phyloP scores from a whole-genome alignment of 2,113 vertebrate species.

The Lophotis ruficrista region DNA sequence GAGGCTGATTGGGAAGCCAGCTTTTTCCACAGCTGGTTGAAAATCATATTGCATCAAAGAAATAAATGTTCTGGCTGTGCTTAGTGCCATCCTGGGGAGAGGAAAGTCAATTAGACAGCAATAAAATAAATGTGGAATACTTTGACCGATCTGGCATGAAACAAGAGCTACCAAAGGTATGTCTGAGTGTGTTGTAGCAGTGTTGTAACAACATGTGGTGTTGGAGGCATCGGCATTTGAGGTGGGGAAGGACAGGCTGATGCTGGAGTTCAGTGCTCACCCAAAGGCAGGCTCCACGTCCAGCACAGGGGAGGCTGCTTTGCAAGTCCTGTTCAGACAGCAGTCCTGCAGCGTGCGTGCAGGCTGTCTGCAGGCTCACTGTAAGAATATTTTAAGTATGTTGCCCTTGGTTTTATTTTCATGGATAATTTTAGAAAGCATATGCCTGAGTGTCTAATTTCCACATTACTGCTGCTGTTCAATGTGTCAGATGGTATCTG shows the following conservation, averaged over 20 bases:
- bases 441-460: constrained; percentile 64
- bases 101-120: constrained; percentile 21
- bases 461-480: constrained; percentile 46
- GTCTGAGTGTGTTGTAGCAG: background rate
- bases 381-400: constrained; percentile 51
- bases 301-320: background rate
- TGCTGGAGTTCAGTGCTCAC: background rate
- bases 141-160: background rate
- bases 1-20: background rate
- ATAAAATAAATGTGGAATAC: background rate
- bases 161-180: background rate
- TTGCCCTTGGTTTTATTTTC: constrained; percentile 64
- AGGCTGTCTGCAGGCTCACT: constrained; percentile 3
- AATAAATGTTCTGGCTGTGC: background rate
- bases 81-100: background rate
- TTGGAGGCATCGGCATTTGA: background rate
- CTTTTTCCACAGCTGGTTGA: background rate
- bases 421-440: constrained; percentile 72
- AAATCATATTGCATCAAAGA: constrained; percentile 10
- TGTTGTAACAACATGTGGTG: background rate
- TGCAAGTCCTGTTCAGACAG: background rate
- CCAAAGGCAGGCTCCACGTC: background rate
- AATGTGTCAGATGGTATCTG: constrained; percentile 45
- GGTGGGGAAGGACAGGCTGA: background rate
- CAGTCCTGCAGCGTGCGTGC: background rate